Evolutionary conservation across 2,888 invertebrate species (phyloP).

Genomic region (Eilema sororculum): DNA sequence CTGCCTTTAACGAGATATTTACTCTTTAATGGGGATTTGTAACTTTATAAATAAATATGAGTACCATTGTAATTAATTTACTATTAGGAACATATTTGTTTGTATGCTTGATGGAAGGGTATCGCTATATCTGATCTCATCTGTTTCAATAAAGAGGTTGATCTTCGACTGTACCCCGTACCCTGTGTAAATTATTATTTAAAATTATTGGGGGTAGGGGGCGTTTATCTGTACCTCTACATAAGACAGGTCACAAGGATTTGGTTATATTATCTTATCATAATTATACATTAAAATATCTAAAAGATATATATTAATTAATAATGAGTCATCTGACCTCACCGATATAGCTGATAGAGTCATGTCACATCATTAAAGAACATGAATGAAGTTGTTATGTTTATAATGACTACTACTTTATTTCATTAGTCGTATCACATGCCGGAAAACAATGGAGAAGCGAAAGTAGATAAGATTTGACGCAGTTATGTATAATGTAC

Average conservation of each 20-base stretch:
- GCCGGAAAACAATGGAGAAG: slow-evolving; percentile 2
- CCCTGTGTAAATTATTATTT: too few relatives aligned
- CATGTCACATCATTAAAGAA: background rate
- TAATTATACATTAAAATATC: background rate
- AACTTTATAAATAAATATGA: too few relatives aligned
- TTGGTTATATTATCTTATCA: background rate
- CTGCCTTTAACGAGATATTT: too few relatives aligned
- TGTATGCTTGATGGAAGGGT: too few relatives aligned
- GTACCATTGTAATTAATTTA: too few relatives aligned
- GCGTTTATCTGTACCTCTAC: background rate
- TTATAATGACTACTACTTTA: background rate
- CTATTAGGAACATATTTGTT: too few relatives aligned
- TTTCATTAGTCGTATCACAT: background rate
- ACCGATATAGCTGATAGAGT: background rate
- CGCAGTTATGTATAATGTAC: background rate
- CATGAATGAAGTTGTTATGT: slow-evolving; percentile 4
- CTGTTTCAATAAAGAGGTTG: too few relatives aligned
- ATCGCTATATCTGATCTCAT: too few relatives aligned
- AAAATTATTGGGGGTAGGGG: too few relatives aligned
- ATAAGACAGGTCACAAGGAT: background rate
- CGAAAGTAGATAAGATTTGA: background rate
- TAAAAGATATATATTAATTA: background rate
- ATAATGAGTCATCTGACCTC: background rate
- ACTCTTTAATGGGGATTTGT: too few relatives aligned
- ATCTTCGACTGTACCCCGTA: too few relatives aligned